Conservation (phyloP, 2,113 vertebrate species). For the Pontoporia blainvillei region DNA sequence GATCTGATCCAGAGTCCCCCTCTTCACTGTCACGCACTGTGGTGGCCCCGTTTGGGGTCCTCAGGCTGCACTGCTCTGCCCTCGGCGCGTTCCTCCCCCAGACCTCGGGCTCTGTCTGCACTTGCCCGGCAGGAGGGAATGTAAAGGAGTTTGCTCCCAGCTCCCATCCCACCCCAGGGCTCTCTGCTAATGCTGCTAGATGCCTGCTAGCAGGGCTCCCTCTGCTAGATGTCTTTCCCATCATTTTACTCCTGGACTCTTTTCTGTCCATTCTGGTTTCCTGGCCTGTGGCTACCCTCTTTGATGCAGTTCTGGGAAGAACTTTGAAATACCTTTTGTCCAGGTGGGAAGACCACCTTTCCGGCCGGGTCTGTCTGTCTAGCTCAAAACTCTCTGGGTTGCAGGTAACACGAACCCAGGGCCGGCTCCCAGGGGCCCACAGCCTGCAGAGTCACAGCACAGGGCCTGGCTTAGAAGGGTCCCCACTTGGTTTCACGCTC, state of each 20-base stretch:
- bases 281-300: neutral
- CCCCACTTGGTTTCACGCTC: rapidly evolving
- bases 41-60: neutral
- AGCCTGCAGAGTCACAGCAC: neutral
- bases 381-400: neutral
- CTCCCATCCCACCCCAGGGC: too few species aligned
- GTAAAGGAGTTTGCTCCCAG: neutral
- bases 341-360: neutral
- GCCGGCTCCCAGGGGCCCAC: rapidly evolving
- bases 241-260: neutral
- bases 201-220: too few species aligned
- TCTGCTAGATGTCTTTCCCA: neutral
- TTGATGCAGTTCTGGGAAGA: neutral
- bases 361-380: neutral
- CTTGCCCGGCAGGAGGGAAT: rapidly evolving
- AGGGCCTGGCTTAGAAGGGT: rapidly evolving
- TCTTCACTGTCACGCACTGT: rapidly evolving
- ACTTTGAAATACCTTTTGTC: neutral
- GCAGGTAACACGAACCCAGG: neutral
- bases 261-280: neutral
- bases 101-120: neutral
- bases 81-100: rapidly evolving
- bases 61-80: neutral
- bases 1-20: neutral
- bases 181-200: too few species aligned